phyloP scores from a whole-genome alignment of 2,113 vertebrate species.

The Empidonax traillii region DNA sequence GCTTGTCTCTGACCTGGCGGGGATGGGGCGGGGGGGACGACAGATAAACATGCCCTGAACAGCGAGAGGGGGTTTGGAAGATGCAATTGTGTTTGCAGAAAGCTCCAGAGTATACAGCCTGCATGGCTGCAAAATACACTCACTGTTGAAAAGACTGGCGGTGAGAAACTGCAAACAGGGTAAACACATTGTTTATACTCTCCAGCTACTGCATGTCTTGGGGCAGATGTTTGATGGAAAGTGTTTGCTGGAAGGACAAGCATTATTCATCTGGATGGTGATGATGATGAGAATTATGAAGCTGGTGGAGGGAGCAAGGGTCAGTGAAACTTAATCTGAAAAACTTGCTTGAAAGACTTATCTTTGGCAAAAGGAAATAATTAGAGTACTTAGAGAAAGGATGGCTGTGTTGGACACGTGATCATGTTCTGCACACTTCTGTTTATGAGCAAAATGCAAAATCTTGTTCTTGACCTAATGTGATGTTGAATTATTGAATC shows the following conservation, averaged over 20 bases:
- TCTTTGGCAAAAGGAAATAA: constrained; percentile 57
- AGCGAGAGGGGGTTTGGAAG: not conserved
- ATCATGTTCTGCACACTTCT: not conserved
- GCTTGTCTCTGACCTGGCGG: not conserved
- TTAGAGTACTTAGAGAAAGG: constrained; percentile 51
- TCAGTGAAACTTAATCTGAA: constrained; percentile 61
- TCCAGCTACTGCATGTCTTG: not conserved
- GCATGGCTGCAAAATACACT: not conserved
- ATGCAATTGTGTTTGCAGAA: not conserved
- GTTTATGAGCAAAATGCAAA: constrained; percentile 34
- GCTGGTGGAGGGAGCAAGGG: not conserved
- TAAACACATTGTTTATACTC: not conserved
- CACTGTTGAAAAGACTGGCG: not conserved
- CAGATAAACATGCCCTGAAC: not conserved
- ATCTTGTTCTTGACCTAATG: constrained; percentile 35
- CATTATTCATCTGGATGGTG: not conserved
- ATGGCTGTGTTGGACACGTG: not conserved
- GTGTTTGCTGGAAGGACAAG: not conserved
- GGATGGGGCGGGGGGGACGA: too few species aligned
- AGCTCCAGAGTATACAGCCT: not conserved
- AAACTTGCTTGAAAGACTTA: constrained; percentile 14
- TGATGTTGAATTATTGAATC: constrained; percentile 54
- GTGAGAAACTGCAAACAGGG: not conserved
- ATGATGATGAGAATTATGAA: constrained; percentile 14
- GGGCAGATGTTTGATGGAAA: not conserved